phyloP scores from a whole-genome alignment of 2,888 invertebrate genomes.

The Dermolepida albohirtum region DNA sequence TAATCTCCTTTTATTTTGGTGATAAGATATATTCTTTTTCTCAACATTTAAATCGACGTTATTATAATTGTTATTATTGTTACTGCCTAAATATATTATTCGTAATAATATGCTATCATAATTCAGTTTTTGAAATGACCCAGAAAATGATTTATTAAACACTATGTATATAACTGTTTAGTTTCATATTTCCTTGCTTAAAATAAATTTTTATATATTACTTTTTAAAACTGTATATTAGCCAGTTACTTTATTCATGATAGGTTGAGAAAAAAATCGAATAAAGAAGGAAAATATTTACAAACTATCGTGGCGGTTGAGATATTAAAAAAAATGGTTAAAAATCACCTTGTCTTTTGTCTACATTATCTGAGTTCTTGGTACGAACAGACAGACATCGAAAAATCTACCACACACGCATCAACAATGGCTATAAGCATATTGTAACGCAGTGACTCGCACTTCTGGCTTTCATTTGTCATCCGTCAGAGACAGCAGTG shows the following conservation, averaged over 20 bases:
- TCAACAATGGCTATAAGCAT: slow-evolving; percentile 56
- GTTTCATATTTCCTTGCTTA: no score
- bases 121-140: no score
- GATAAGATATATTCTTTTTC: no score
- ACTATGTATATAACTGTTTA: no score
- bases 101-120: no score
- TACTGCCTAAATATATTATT: no score
- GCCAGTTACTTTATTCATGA: background rate
- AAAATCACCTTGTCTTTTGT: slow-evolving; percentile 39
- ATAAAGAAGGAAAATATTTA: slow-evolving; percentile 31
- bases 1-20: no score
- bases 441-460: slow-evolving; percentile 61
- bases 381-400: slow-evolving; percentile 42
- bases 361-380: slow-evolving; percentile 36
- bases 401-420: slow-evolving; percentile 55
- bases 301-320: slow-evolving; percentile 14
- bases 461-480: slow-evolving; percentile 64
- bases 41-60: no score
- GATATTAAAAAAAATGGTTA: slow-evolving; percentile 32
- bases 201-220: no score
- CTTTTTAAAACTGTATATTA: slow-evolving; percentile 2
- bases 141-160: no score
- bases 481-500: slow-evolving; percentile 62
- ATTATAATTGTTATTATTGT: no score
- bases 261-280: slow-evolving; percentile 16